A percentile compares a stretch with the other conserved stretches of the same genome.
Conservation (phyloP, 2,888 invertebrate genomes). For the Drosophila greeni region DNA sequence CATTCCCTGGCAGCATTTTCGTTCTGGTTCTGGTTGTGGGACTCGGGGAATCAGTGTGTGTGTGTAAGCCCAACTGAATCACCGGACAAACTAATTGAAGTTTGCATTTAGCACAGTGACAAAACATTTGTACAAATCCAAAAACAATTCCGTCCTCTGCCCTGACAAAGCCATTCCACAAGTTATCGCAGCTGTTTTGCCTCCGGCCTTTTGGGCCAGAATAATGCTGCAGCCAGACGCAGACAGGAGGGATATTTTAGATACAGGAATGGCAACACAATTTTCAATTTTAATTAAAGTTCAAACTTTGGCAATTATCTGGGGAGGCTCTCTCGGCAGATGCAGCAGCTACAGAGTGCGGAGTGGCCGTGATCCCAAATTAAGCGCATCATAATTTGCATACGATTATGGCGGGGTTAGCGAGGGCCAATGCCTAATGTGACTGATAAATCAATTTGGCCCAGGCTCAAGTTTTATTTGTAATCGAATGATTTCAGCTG, state of each 20-base stretch:
- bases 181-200: slow-evolving; percentile 61
- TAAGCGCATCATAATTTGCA: slow-evolving; percentile 54
- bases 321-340: background rate
- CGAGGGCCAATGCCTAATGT: slow-evolving; percentile 2
- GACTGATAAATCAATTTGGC: slow-evolving; percentile 34
- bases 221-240: slow-evolving; percentile 11
- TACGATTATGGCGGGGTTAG: slow-evolving; percentile 31
- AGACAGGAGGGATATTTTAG: slow-evolving; percentile 9
- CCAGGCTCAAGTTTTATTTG: slow-evolving; percentile 41
- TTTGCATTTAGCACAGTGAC: slow-evolving; percentile 60
- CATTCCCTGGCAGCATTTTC: background rate
- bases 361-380: slow-evolving; percentile 16
- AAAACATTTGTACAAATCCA: slow-evolving; percentile 64
- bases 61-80: slow-evolving; percentile 34
- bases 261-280: slow-evolving; percentile 48
- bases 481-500: slow-evolving; percentile 27
- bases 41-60: slow-evolving; percentile 27
- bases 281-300: slow-evolving; percentile 60
- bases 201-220: slow-evolving; percentile 30
- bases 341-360: background rate
- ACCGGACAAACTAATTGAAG: slow-evolving; percentile 63
- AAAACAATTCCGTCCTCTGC: slow-evolving; percentile 36
- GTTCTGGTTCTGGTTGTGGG: slow-evolving; percentile 18
- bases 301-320: slow-evolving; percentile 49
- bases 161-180: slow-evolving; percentile 22